These are phyloP conservation scores for Dicentrarchus labrax DNA, from an alignment of 2,113 vertebrate genomes.

Conservation along the genomic window DNA sequence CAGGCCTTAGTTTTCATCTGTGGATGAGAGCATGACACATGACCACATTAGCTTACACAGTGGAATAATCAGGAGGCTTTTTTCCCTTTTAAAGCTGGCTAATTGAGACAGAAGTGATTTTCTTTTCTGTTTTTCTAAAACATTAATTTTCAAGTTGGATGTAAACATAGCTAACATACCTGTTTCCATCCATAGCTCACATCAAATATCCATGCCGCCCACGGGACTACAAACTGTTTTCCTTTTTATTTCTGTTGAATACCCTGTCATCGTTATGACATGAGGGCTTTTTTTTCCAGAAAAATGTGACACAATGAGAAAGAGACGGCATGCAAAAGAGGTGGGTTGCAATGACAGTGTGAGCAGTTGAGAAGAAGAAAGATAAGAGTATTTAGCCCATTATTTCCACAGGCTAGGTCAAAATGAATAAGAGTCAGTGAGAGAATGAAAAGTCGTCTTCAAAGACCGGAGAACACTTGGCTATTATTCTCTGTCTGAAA, in stretches of 20 bases:
- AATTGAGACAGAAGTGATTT: not conserved
- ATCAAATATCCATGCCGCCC: not conserved
- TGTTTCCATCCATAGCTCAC: no score
- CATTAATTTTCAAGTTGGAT: not conserved
- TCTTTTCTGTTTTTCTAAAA: no score
- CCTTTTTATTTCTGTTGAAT: not conserved
- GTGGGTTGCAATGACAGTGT: constrained; percentile 3
- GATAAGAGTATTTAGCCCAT: constrained; percentile 65
- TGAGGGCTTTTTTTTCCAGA: constrained; percentile 1
- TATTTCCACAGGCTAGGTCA: constrained; percentile 71
- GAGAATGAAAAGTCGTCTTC: constrained; percentile 76
- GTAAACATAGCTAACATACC: not conserved
- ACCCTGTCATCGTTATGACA: not conserved
- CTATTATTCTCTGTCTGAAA: constrained; percentile 78
- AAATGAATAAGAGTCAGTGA: constrained; percentile 69
- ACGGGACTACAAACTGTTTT: not conserved
- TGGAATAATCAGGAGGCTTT: not conserved
- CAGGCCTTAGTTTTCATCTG: not conserved
- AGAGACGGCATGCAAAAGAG: constrained; percentile 1
- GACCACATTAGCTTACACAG: not conserved
- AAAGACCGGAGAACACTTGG: constrained; percentile 61
- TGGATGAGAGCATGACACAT: not conserved
- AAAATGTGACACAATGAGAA: not conserved
- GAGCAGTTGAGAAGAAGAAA: constrained; percentile 32
- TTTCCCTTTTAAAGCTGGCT: not conserved